Evolutionary conservation across 2,113 vertebrate species (phyloP).

Genomic region (Cariama cristata): DNA sequence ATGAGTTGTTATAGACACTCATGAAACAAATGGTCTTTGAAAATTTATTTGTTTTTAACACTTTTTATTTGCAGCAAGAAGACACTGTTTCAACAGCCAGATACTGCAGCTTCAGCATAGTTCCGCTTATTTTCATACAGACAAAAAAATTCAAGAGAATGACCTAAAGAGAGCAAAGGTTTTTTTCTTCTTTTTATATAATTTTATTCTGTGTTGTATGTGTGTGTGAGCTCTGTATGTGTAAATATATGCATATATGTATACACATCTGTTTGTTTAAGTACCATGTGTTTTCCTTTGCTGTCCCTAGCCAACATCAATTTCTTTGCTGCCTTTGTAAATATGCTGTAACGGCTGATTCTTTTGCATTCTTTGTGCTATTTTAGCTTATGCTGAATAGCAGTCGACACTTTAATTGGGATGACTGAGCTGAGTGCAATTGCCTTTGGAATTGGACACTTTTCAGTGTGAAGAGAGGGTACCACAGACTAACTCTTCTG

Average conservation of each 20-base stretch:
- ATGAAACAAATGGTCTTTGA: neutral
- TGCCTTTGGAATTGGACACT: slow-evolving; percentile 30
- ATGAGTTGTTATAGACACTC: slow-evolving; percentile 42
- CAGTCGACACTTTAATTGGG: slow-evolving; percentile 26
- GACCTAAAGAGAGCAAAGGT: neutral
- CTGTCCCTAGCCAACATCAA: neutral
- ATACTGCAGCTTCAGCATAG: neutral
- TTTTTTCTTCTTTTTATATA: neutral
- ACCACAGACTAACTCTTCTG: neutral
- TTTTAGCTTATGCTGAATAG: slow-evolving; percentile 10
- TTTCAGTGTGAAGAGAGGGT: slow-evolving; percentile 25
- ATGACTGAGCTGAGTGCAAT: slow-evolving; percentile 12
- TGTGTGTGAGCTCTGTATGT: neutral
- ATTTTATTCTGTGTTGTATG: neutral
- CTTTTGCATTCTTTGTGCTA: slow-evolving; percentile 10
- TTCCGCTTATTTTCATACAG: neutral
- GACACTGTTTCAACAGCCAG: neutral
- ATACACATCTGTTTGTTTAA: neutral
- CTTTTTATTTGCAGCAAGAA: neutral
- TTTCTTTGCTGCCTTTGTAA: neutral
- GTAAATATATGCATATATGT: neutral
- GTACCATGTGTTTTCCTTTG: neutral
- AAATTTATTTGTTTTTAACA: neutral
- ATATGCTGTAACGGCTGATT: neutral
- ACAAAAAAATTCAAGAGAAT: neutral